Conservation (phyloP, 2,113 vertebrate species). For the Leucosticte australis region DNA sequence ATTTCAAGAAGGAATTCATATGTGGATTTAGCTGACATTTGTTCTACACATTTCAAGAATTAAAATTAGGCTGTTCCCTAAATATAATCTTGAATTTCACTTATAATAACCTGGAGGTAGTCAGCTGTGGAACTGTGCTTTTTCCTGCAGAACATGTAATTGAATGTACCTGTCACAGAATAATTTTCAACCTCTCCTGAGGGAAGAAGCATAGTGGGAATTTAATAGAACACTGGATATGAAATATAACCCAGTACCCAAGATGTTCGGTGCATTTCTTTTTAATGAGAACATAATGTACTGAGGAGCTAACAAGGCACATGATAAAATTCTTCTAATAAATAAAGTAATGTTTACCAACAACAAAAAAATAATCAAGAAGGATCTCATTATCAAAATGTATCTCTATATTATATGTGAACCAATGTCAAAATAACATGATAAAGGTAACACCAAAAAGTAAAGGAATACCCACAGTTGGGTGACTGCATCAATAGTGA, state of each 20-base stretch:
- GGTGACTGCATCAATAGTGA: background rate
- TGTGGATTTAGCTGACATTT: background rate
- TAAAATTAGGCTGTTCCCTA: slow-evolving; percentile 19
- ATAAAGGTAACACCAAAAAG: background rate
- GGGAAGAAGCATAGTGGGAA: slow-evolving; percentile 1
- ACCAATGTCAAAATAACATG: background rate
- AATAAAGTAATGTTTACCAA: background rate
- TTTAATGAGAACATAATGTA: slow-evolving; percentile 28
- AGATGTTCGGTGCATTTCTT: slow-evolving; percentile 3
- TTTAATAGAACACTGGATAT: slow-evolving; percentile 33
- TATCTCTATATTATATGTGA: background rate
- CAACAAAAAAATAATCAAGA: background rate
- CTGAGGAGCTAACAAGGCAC: background rate
- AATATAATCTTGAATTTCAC: slow-evolving; percentile 43
- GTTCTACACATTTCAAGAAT: background rate
- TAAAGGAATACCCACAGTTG: background rate
- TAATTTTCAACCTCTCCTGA: slow-evolving; percentile 29
- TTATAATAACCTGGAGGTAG: slow-evolving; percentile 32
- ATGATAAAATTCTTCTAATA: background rate
- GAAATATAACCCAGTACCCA: slow-evolving; percentile 16
- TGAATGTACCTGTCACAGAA: slow-evolving; percentile 47
- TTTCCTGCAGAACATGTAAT: slow-evolving; percentile 42
- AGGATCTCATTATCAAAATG: background rate
- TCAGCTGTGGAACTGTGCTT: slow-evolving; percentile 26
- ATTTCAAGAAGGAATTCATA: background rate